phyloP scores from a whole-genome alignment of 2,797 vertebrate genomes.

The Spheniscus humboldti region DNA sequence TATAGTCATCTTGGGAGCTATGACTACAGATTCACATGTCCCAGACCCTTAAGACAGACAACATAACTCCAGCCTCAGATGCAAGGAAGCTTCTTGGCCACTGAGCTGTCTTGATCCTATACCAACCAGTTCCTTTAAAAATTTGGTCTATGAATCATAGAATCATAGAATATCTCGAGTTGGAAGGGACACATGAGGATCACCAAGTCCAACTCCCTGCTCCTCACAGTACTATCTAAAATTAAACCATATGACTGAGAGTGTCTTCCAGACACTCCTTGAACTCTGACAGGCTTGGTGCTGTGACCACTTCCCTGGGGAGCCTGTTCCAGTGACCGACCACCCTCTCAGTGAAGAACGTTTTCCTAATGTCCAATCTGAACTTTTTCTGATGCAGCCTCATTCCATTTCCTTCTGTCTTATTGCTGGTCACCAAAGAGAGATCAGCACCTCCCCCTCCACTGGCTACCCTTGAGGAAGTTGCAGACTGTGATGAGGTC shows the following conservation, averaged over 20 bases:
- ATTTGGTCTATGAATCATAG: not conserved
- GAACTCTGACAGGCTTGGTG: not conserved
- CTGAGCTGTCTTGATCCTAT: not conserved
- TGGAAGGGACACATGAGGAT: not conserved
- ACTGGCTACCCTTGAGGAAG: not conserved
- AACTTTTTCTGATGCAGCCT: not conserved
- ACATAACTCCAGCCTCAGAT: not conserved
- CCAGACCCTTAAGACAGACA: not conserved
- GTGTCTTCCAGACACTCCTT: not conserved
- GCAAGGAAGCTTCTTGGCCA: not conserved
- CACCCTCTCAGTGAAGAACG: not conserved
- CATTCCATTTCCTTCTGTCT: not conserved
- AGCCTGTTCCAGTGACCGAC: not conserved
- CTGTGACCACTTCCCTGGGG: not conserved
- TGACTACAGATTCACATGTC: not conserved
- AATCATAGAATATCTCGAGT: not conserved
- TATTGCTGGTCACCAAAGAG: not conserved
- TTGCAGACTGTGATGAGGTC: not conserved
- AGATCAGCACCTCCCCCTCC: not conserved
- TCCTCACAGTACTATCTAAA: not conserved
- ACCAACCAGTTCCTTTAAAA: not conserved
- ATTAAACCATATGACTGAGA: not conserved
- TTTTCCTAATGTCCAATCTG: not conserved
- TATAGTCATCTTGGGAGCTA: not conserved
- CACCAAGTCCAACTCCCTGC: not conserved